A percentile compares a stretch with the other conserved stretches of the same genome.
Evolutionary conservation across 2,797 vertebrate species (phyloP).

Genomic region (Manis pentadactyla): DNA sequence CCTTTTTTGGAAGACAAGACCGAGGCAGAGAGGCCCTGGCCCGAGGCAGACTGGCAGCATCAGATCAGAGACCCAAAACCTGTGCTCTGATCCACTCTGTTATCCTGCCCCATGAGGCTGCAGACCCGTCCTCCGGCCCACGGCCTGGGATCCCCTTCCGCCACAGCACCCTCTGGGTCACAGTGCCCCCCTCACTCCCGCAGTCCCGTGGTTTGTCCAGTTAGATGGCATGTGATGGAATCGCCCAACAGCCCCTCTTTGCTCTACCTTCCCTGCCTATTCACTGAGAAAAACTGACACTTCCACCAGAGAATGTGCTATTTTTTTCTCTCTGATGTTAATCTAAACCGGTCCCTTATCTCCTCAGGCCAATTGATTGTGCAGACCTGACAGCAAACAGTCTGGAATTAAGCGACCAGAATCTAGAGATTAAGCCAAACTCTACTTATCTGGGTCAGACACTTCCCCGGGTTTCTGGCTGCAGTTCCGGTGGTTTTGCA

Average conservation of each 20-base stretch:
- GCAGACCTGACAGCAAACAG: neutral
- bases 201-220: neutral
- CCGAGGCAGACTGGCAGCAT: neutral
- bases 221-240: neutral
- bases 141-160: accelerated
- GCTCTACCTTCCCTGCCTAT: neutral
- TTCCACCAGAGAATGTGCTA: neutral
- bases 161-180: neutral
- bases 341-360: neutral
- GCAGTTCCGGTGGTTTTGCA: neutral
- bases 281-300: neutral
- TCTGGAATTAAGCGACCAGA: neutral
- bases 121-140: neutral
- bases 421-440: slow-evolving; percentile 39
- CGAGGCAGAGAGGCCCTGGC: neutral
- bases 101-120: neutral
- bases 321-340: slow-evolving; percentile 35
- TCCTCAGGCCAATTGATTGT: neutral
- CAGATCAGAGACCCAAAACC: neutral
- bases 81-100: neutral
- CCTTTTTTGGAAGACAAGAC: neutral
- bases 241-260: neutral
- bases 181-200: neutral
- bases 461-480: neutral
- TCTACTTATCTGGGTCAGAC: neutral